phyloP scores from a whole-genome alignment of 2,888 invertebrate species.

The Syrphus vitripennis region DNA sequence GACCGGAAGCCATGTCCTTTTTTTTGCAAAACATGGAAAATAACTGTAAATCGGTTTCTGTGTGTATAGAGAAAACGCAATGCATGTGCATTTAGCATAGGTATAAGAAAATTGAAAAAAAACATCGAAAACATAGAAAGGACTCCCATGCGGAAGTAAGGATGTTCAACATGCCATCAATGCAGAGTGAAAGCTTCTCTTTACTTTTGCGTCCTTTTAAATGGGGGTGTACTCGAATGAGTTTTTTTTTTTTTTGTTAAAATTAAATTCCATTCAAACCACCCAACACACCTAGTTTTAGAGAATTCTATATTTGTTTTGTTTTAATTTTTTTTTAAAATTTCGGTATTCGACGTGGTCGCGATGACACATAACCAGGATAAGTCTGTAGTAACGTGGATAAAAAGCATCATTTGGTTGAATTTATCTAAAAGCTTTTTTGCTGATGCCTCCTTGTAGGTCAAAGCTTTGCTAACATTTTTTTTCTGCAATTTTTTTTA shows the following conservation, averaged over 20 bases:
- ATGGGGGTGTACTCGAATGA: conserved; percentile 3
- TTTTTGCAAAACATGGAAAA: conserved; percentile 43
- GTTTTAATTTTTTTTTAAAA: too few species aligned
- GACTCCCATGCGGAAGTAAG: conserved; percentile 55
- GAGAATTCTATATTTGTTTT: conserved; percentile 12
- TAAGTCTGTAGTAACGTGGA: conserved; percentile 46
- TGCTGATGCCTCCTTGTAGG: conserved; percentile 63
- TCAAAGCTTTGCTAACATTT: conserved; percentile 55
- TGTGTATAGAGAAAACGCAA: conserved; percentile 41
- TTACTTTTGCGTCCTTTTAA: conserved; percentile 41
- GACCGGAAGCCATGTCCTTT: conserved; percentile 53
- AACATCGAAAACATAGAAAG: background rate
- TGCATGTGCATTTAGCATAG: conserved; percentile 67
- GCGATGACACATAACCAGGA: conserved; percentile 63
- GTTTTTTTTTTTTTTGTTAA: conserved; percentile 9
- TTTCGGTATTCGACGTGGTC: conserved; percentile 34
- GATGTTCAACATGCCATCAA: conserved; percentile 60
- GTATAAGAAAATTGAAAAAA: conserved; percentile 28
- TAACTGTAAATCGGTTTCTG: background rate
- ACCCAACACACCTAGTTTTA: conserved; percentile 58
- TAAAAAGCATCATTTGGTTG: conserved; percentile 51
- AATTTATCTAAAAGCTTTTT: conserved; percentile 63
- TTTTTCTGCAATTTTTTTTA: conserved; percentile 17
- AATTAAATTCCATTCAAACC: conserved; percentile 24
- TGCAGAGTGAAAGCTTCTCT: conserved; percentile 58